phyloP scores from a whole-genome alignment of 2,113 vertebrate species.

The Oryzias melastigma region DNA sequence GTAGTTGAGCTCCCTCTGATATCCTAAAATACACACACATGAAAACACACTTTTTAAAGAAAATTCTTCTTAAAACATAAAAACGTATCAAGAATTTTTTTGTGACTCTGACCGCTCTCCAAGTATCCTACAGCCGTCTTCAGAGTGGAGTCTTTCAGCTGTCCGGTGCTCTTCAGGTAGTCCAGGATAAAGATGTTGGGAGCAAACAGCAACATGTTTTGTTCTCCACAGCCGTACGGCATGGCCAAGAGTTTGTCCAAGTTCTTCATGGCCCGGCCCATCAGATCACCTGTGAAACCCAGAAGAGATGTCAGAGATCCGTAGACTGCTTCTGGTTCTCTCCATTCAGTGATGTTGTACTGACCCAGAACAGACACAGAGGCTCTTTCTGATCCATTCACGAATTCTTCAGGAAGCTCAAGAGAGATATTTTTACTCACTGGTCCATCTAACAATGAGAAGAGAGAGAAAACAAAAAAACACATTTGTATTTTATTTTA shows the following conservation, averaged over 20 bases:
- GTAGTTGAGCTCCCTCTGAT: slow-evolving; percentile 85
- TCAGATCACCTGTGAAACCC: slow-evolving; percentile 78
- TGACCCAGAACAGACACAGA: slow-evolving; percentile 82
- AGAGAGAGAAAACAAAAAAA: not conserved
- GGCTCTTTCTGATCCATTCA: slow-evolving; percentile 78
- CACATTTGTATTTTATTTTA: too few relatives aligned
- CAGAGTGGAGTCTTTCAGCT: slow-evolving; percentile 71
- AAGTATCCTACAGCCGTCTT: slow-evolving; percentile 71
- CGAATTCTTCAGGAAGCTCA: slow-evolving; percentile 71
- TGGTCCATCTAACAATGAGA: slow-evolving; percentile 33
- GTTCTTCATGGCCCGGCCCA: slow-evolving; percentile 80
- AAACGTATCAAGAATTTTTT: too few relatives aligned
- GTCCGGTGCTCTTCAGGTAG: slow-evolving; percentile 79
- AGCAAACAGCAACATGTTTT: slow-evolving; percentile 86
- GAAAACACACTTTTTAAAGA: not conserved
- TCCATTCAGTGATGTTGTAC: not conserved
- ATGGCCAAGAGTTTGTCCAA: slow-evolving; percentile 77
- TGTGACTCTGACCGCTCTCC: slow-evolving; percentile 67
- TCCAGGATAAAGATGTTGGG: slow-evolving; percentile 85
- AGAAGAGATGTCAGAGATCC: fast-evolving
- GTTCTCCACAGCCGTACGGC: slow-evolving; percentile 83
- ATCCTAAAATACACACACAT: slow-evolving; percentile 72
- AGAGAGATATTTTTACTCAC: slow-evolving; percentile 62
- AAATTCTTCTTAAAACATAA: too few relatives aligned
- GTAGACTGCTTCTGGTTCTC: not conserved